Evolutionary conservation across 2,888 invertebrate species (phyloP).

Genomic region (Hypomecis atomaria): DNA sequence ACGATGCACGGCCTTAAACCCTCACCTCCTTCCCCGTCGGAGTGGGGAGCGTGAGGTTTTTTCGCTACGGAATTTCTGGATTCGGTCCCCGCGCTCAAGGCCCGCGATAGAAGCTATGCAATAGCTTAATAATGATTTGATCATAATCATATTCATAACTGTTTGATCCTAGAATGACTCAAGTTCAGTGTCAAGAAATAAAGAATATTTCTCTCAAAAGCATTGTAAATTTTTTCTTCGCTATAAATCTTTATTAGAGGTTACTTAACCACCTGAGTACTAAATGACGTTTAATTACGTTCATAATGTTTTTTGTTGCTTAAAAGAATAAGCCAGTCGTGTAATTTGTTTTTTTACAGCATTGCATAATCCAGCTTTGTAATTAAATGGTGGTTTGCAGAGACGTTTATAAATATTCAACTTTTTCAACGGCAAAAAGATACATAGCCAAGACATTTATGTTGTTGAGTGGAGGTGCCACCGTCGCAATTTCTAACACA

Average conservation of each 20-base stretch:
- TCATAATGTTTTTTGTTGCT: conserved; percentile 19
- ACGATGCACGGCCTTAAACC: too few relatives aligned
- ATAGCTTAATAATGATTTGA: too few relatives aligned
- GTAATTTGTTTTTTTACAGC: conserved; percentile 20
- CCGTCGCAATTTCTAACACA: neutral
- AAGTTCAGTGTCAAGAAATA: neutral
- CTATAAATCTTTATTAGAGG: neutral
- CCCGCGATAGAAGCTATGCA: too few relatives aligned
- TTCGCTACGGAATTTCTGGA: too few relatives aligned
- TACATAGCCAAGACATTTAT: neutral
- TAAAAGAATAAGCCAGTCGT: conserved; percentile 6
- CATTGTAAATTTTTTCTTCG: neutral
- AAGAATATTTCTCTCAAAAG: neutral
- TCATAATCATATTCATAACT: too few relatives aligned
- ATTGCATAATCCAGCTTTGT: conserved; percentile 13
- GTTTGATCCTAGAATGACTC: neutral
- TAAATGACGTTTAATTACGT: conserved; percentile 36
- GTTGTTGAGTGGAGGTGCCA: neutral
- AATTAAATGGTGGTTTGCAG: conserved; percentile 25
- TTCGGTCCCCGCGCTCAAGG: too few relatives aligned
- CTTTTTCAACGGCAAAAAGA: conserved; percentile 22
- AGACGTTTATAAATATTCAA: conserved; percentile 24
- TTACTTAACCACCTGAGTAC: conserved; percentile 7
- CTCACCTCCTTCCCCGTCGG: too few relatives aligned
- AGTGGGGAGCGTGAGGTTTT: too few relatives aligned